These are phyloP conservation scores for Channa argus DNA, from an alignment of 2,113 vertebrate genomes.

Conservation along the genomic window DNA sequence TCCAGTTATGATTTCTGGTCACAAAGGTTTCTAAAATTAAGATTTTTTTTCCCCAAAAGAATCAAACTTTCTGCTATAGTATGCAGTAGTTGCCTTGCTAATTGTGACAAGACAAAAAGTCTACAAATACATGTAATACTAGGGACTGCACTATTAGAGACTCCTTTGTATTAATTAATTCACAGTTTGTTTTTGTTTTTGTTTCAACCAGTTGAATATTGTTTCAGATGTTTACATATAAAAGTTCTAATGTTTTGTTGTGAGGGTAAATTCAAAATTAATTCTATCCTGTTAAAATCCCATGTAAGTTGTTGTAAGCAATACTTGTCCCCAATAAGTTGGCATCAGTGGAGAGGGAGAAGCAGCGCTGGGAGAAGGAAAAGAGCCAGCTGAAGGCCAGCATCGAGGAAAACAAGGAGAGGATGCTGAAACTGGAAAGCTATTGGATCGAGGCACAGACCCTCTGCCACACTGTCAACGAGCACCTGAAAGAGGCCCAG, in stretches of 20 bases:
- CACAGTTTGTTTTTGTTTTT: no score
- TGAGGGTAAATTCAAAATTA: no score
- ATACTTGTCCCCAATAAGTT: constrained; percentile 79
- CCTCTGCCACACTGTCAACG: constrained; percentile 95
- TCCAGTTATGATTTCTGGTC: neutral
- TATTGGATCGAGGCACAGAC: constrained; percentile 99
- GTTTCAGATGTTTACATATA: no score
- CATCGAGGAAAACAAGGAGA: constrained; percentile 98
- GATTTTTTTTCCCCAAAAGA: no score
- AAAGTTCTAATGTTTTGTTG: no score
- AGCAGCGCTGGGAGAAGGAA: constrained; percentile 96
- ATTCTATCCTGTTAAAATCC: no score
- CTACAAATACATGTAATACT: neutral
- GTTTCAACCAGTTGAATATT: no score
- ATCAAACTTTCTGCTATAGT: neutral
- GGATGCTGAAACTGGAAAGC: constrained; percentile 96
- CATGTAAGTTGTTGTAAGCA: neutral
- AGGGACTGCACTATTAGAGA: no score
- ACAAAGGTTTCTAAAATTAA: neutral
- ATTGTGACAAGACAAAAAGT: neutral
- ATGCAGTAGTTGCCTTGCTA: neutral
- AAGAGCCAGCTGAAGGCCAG: constrained; percentile 96
- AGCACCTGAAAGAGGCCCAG: constrained; percentile 98
- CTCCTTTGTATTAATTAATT: no score
- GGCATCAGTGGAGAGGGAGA: constrained; percentile 94